These are phyloP conservation scores for Mellilla xanthometata DNA, from an alignment of 2,888 invertebrate species.

Conservation along the genomic window DNA sequence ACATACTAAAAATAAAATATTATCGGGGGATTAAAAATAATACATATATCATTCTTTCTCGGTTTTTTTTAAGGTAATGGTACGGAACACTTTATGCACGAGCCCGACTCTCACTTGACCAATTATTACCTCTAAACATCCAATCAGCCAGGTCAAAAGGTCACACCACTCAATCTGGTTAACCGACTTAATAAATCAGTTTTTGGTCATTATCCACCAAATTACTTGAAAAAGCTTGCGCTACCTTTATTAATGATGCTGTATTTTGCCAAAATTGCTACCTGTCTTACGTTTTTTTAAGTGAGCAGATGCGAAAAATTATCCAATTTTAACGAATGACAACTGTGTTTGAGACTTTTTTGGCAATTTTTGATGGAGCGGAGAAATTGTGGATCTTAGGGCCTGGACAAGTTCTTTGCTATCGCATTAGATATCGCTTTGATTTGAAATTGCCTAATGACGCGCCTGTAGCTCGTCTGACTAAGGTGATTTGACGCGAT, in stretches of 20 bases:
- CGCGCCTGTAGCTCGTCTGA: no score
- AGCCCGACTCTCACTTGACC: no score
- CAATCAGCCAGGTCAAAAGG: conserved; percentile 2
- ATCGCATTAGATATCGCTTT: no score
- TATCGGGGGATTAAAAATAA: no score
- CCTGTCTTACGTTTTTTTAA: conserved; percentile 12
- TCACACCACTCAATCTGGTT: conserved; percentile 1
- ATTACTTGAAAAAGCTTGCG: conserved; percentile 4
- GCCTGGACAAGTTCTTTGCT: no score
- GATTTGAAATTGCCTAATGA: no score
- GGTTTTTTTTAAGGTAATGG: no score
- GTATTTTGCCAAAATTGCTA: conserved; percentile 24
- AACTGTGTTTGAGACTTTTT: conserved; percentile 8
- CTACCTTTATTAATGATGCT: conserved; percentile 6
- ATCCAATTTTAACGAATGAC: conserved; percentile 15
- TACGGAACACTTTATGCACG: no score
- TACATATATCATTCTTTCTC: no score
- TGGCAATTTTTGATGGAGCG: background rate
- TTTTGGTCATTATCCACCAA: conserved; percentile 7
- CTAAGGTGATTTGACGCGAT: no score
- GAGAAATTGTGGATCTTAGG: no score
- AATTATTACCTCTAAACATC: background rate
- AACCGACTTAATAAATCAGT: background rate
- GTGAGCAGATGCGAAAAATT: conserved; percentile 11
- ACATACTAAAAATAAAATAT: no score